A percentile compares a stretch with the other conserved stretches of the same genome.
Evolutionary conservation across 2,888 invertebrate species (phyloP).

Genomic region (Odontomyia ornata): DNA sequence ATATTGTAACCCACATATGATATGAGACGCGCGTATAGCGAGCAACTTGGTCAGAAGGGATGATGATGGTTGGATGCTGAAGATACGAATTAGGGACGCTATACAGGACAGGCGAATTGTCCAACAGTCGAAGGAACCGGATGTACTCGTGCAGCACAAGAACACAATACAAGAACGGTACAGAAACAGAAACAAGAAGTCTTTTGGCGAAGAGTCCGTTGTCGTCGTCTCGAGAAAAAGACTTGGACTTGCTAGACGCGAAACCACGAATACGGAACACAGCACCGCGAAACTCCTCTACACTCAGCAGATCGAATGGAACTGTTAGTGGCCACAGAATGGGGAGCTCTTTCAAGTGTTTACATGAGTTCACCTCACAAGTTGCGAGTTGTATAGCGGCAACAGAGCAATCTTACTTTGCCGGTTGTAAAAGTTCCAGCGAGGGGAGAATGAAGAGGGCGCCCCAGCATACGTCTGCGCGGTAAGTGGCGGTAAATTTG

Average conservation of each 20-base stretch:
- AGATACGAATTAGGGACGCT: background rate
- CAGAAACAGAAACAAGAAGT: background rate
- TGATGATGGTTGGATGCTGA: background rate
- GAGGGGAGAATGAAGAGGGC: background rate
- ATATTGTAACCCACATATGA: slow-evolving; percentile 33
- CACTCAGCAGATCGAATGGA: slow-evolving; percentile 45
- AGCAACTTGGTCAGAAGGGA: background rate
- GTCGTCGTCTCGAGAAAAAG: background rate
- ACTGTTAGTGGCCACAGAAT: slow-evolving; percentile 41
- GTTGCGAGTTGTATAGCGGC: background rate
- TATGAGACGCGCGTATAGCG: background rate
- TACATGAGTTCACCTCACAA: slow-evolving; percentile 17
- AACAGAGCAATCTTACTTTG: background rate
- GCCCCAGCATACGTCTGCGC: slow-evolving; percentile 25
- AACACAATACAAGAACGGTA: background rate
- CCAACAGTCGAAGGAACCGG: slow-evolving; percentile 19
- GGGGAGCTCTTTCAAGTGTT: slow-evolving; percentile 36
- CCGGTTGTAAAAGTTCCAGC: background rate
- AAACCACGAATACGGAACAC: slow-evolving; percentile 13
- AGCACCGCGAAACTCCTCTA: slow-evolving; percentile 34
- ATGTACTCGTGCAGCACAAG: background rate
- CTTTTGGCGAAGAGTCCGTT: background rate
- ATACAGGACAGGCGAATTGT: background rate
- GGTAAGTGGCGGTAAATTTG: background rate
- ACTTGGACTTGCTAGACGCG: slow-evolving; percentile 22